Conservation (phyloP, 1,140 invertebrate species). For the Dolichoris vasculosae region DNA sequence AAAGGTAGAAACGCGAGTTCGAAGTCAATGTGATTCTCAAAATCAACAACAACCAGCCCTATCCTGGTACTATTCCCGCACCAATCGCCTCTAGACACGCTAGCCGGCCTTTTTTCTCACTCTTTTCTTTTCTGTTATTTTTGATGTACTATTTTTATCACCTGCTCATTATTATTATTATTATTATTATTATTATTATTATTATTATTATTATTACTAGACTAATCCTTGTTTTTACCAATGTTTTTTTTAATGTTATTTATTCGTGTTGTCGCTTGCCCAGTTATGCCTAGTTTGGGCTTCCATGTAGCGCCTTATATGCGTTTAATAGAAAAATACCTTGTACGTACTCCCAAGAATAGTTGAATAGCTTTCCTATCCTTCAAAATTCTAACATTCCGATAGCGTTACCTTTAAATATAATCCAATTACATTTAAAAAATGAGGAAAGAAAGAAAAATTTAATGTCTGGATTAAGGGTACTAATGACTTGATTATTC, state of each 20-base stretch:
- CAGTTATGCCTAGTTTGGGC: conserved; percentile 52
- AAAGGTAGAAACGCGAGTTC: conserved; percentile 69
- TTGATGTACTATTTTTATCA: conserved; percentile 48
- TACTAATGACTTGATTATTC: conserved; percentile 52
- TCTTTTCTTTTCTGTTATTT: conserved; percentile 53
- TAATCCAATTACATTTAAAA: conserved; percentile 1
- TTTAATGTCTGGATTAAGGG: conserved; percentile 34
- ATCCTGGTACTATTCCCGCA: conserved; percentile 73
- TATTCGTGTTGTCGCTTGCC: conserved; percentile 45
- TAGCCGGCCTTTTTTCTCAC: conserved; percentile 71
- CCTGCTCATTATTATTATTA: conserved; percentile 43
- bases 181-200: conserved; percentile 34
- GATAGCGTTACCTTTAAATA: conserved; percentile 29
- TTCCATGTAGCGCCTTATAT: conserved; percentile 56
- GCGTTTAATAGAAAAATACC: conserved; percentile 13
- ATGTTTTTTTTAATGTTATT: conserved; percentile 49
- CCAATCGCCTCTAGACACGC: conserved; percentile 75
- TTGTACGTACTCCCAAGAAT: conserved; percentile 35
- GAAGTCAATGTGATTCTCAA: conserved; percentile 69
- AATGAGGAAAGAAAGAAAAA: conserved; percentile 14
- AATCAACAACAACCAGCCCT: conserved; percentile 68
- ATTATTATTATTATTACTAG: conserved; percentile 38
- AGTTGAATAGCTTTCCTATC: conserved; percentile 26
- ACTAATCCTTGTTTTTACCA: conserved; percentile 32
- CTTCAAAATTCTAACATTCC: conserved; percentile 48